A percentile compares a stretch with the other conserved stretches of the same genome.
These are phyloP conservation scores for Falco columbarius DNA, from an alignment of 2,797 vertebrate genomes.

Conservation along the genomic window DNA sequence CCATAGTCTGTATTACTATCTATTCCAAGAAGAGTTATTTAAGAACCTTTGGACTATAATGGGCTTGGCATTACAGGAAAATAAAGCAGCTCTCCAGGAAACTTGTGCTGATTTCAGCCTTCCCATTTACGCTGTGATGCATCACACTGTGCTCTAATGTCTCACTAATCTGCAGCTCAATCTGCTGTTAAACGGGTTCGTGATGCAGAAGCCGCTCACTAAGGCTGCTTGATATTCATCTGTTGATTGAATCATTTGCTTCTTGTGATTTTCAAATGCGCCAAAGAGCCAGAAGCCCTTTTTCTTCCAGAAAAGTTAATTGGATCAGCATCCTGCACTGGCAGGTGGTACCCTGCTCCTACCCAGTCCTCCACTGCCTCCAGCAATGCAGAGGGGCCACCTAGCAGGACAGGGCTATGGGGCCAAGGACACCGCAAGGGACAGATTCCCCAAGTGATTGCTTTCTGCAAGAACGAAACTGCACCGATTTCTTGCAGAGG, in stretches of 20 bases:
- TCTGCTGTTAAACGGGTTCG: conserved; percentile 70
- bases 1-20: conserved; percentile 43
- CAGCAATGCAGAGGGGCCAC: not conserved
- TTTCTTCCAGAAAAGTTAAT: conserved; percentile 65
- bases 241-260: conserved; percentile 48
- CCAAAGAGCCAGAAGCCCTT: conserved; percentile 56
- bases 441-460: not conserved
- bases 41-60: conserved; percentile 68
- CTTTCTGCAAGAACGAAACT: not conserved
- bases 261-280: conserved; percentile 1
- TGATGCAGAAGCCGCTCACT: conserved; percentile 15
- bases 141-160: conserved; percentile 74
- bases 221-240: conserved; percentile 48
- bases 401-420: rapidly evolving
- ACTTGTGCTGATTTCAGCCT: conserved; percentile 68
- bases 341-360: conserved; percentile 3
- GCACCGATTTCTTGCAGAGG: rapidly evolving
- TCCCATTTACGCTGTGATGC: conserved; percentile 57
- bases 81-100: conserved; percentile 70
- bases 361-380: not conserved
- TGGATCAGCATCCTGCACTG: conserved; percentile 20
- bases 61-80: conserved; percentile 55
- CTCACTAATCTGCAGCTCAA: conserved; percentile 72
- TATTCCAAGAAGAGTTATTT: conserved; percentile 64
- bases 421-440: rapidly evolving